Evolutionary conservation across 2,113 vertebrate genomes (phyloP).

Genomic region (Eira barbara): DNA sequence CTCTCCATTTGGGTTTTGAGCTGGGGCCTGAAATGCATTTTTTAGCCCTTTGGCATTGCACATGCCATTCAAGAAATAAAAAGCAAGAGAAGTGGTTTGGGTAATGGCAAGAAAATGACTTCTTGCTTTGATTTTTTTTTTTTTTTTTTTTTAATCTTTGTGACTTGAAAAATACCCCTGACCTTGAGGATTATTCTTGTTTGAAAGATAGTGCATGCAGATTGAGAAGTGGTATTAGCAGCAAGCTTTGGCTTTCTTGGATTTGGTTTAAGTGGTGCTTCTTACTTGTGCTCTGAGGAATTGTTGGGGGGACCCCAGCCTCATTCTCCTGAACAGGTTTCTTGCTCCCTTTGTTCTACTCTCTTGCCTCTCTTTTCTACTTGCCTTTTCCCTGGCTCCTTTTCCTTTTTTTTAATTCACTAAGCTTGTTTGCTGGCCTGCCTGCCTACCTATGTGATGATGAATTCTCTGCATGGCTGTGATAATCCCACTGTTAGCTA

Average conservation of each 20-base stretch:
- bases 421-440: constrained; percentile 58
- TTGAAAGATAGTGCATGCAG: constrained; percentile 72
- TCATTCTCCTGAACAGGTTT: constrained; percentile 35
- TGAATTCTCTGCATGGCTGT: constrained; percentile 70
- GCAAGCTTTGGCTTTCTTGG: constrained; percentile 22
- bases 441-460: constrained; percentile 43
- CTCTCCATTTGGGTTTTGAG: constrained; percentile 73
- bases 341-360: constrained; percentile 8
- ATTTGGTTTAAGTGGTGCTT: constrained; percentile 45
- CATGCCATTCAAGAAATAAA: constrained; percentile 72
- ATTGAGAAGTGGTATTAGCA: constrained; percentile 32
- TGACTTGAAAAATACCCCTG: constrained; percentile 82
- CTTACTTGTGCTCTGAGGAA: constrained; percentile 25
- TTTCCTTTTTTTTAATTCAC: background rate
- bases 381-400: background rate
- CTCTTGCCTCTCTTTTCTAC: constrained; percentile 8
- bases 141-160: constrained; percentile 76
- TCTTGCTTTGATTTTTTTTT: constrained; percentile 76
- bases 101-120: constrained; percentile 77
- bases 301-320: background rate
- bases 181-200: constrained; percentile 81
- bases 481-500: constrained; percentile 46
- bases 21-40: constrained; percentile 77
- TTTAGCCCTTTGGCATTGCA: constrained; percentile 76
- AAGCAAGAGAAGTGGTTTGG: constrained; percentile 73